These are phyloP conservation scores for Paratrypauchen microcephalus DNA, from an alignment of 2,797 vertebrate species.

Conservation along the genomic window DNA sequence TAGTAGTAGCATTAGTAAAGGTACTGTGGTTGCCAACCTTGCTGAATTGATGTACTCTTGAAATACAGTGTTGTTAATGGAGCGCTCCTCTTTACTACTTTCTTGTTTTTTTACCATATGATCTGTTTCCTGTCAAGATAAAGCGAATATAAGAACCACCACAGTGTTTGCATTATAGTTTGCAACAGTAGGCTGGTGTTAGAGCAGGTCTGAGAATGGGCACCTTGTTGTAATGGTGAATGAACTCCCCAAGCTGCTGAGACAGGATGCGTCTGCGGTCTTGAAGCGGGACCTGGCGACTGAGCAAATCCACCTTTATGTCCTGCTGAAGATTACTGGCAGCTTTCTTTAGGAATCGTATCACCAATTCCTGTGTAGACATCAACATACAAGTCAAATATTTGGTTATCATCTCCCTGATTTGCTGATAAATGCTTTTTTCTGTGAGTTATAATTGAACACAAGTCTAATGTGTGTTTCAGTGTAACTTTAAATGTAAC, in stretches of 20 bases:
- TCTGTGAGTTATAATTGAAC: conserved; percentile 14
- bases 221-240: conserved; percentile 88
- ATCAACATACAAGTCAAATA: conserved; percentile 19
- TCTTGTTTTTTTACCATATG: conserved; percentile 81
- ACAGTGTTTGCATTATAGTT: conserved; percentile 11
- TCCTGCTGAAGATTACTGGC: conserved; percentile 89
- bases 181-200: neutral
- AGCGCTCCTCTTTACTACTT: conserved; percentile 75
- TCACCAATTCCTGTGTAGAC: conserved; percentile 86
- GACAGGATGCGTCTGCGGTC: conserved; percentile 88
- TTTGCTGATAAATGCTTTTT: conserved; percentile 22
- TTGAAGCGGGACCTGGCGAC: conserved; percentile 76
- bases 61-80: conserved; percentile 84
- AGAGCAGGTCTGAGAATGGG: conserved; percentile 17
- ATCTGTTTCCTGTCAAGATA: conserved; percentile 85
- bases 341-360: conserved; percentile 90
- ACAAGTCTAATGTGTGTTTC: neutral
- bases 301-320: conserved; percentile 83
- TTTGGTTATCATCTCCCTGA: conserved; percentile 17
- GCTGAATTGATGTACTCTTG: conserved; percentile 86
- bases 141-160: conserved; percentile 20
- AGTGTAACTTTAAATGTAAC: neutral
- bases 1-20: conserved; percentile 2
- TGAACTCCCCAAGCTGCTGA: conserved; percentile 89
- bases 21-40: conserved; percentile 74